These are phyloP conservation scores for Fopius arisanus DNA, from an alignment of 1,140 invertebrate species.

Conservation along the genomic window DNA sequence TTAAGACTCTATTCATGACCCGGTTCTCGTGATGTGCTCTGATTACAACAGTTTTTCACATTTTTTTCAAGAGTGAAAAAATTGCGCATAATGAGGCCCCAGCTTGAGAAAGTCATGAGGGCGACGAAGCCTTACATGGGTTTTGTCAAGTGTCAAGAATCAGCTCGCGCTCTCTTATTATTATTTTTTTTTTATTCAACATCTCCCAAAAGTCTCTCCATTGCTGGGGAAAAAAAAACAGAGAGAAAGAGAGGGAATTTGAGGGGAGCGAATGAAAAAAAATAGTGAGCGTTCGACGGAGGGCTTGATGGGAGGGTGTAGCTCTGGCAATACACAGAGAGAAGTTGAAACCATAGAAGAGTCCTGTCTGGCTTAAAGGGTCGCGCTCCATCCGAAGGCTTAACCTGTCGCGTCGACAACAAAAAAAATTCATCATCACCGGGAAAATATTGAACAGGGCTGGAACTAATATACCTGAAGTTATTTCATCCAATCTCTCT, in stretches of 20 bases:
- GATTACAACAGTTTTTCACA: neutral
- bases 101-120: neutral
- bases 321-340: neutral
- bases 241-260: constrained; percentile 3
- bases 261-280: neutral
- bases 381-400: constrained; percentile 23
- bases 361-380: constrained; percentile 29
- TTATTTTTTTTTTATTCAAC: neutral
- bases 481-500: no score
- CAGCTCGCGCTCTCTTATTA: neutral
- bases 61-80: neutral
- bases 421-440: neutral
- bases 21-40: no score
- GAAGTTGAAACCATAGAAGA: constrained; percentile 30
- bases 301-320: constrained; percentile 22
- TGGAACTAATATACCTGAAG: no score
- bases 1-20: no score
- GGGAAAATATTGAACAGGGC: constrained; percentile 23
- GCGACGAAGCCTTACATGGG: neutral
- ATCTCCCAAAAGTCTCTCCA: neutral
- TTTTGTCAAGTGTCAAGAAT: constrained; percentile 2
- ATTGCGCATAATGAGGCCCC: neutral
- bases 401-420: constrained; percentile 16
- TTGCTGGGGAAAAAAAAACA: neutral
- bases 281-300: constrained; percentile 15